A percentile compares a stretch with the other conserved stretches of the same genome.
Conservation (phyloP, 2,797 vertebrate genomes). For the Lepidocolaptes lacrymiger region DNA sequence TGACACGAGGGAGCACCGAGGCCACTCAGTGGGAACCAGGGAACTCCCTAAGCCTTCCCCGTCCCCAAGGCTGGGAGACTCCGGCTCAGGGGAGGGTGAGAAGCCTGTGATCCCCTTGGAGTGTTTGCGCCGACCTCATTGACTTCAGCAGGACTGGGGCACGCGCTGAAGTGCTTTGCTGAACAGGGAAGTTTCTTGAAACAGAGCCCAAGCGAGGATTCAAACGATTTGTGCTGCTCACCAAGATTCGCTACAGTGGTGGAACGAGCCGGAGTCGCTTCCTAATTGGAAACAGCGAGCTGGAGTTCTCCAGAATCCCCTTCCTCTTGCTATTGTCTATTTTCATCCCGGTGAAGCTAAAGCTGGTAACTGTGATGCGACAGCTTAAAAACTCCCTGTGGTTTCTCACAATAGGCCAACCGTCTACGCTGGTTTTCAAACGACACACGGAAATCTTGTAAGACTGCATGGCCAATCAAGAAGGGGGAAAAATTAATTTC, state of each 20-base stretch:
- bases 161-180: not conserved
- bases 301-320: not conserved
- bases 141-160: not conserved
- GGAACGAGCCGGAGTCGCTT: not conserved
- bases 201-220: not conserved
- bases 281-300: conserved; percentile 25
- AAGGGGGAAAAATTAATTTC: conserved; percentile 53
- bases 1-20: rapidly evolving
- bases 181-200: not conserved
- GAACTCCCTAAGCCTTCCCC: rapidly evolving
- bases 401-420: conserved; percentile 42
- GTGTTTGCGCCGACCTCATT: rapidly evolving
- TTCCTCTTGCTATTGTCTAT: not conserved
- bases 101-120: not conserved
- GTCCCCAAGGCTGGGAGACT: rapidly evolving
- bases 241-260: rapidly evolving
- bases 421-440: conserved; percentile 9
- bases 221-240: not conserved
- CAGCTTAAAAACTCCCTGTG: conserved; percentile 23
- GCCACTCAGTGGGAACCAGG: rapidly evolving
- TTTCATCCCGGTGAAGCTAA: conserved; percentile 39
- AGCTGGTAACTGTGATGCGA: conserved; percentile 4
- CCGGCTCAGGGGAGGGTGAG: rapidly evolving
- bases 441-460: not conserved
- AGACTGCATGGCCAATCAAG: conserved; percentile 22